These are phyloP conservation scores for Nasonia oneida DNA, from an alignment of 2,888 invertebrate genomes.

Conservation along the genomic window DNA sequence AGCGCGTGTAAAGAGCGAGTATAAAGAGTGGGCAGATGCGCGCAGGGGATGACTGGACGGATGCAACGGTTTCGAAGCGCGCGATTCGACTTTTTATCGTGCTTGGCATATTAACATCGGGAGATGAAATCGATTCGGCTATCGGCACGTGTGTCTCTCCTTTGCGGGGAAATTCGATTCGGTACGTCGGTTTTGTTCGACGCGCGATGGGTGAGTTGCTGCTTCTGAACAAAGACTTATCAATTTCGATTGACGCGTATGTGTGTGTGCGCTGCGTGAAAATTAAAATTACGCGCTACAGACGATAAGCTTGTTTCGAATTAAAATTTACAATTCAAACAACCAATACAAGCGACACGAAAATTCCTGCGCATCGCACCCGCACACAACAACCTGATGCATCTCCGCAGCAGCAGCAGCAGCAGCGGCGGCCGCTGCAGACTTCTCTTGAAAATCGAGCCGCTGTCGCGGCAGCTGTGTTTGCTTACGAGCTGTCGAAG, in stretches of 20 bases:
- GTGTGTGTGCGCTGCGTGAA: no score
- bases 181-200: not conserved
- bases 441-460: constrained; percentile 11
- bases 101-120: not conserved
- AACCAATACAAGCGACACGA: not conserved
- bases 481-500: constrained; percentile 45
- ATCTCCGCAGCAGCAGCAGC: not conserved
- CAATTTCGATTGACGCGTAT: no score
- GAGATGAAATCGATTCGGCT: constrained; percentile 16
- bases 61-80: not conserved
- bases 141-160: constrained; percentile 19
- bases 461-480: constrained; percentile 43
- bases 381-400: not conserved
- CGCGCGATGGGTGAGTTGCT: not conserved
- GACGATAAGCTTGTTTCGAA: no score
- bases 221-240: not conserved
- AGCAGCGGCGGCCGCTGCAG: not conserved
- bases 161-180: constrained; percentile 41
- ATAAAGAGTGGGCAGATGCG: constrained; percentile 15
- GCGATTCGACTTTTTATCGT: constrained; percentile 30
- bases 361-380: not conserved
- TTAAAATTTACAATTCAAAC: no score
- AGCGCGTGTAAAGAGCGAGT: not conserved
- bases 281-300: no score
- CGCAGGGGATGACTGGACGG: constrained; percentile 47